Evolutionary conservation across 2,113 vertebrate species (phyloP).

Genomic region (Nesogale talazaci): DNA sequence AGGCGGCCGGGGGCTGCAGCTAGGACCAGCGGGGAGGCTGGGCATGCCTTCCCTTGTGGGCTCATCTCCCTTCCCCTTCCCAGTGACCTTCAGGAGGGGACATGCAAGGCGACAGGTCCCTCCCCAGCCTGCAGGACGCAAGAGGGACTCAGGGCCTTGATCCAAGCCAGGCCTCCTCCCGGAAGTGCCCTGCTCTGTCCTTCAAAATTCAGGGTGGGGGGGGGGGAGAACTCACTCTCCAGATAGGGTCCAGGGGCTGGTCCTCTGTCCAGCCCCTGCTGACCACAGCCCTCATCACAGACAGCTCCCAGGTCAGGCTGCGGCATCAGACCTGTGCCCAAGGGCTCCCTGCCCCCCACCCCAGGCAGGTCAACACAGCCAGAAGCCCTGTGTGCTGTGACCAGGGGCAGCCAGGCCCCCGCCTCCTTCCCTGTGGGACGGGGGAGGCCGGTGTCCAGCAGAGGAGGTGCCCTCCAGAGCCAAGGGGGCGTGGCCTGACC

Average conservation of each 20-base stretch:
- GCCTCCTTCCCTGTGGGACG: conserved; percentile 11
- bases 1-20: not conserved
- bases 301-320: not conserved
- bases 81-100: conserved; percentile 33
- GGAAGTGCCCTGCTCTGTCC: not conserved
- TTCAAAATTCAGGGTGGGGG: not conserved
- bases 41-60: not conserved
- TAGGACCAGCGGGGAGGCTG: not conserved
- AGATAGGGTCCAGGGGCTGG: not conserved
- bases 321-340: not conserved
- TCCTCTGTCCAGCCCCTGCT: not conserved
- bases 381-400: not conserved
- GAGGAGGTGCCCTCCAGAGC: not conserved
- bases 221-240: not conserved
- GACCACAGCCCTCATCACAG: not conserved
- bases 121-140: not conserved
- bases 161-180: not conserved
- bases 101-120: not conserved
- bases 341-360: not conserved
- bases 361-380: not conserved
- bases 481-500: not conserved
- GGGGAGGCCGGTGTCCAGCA: not conserved
- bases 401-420: not conserved
- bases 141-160: not conserved
- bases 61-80: conserved; percentile 20